These are phyloP conservation scores for Diarsia dahlii DNA, from an alignment of 2,888 invertebrate genomes.

Conservation along the genomic window DNA sequence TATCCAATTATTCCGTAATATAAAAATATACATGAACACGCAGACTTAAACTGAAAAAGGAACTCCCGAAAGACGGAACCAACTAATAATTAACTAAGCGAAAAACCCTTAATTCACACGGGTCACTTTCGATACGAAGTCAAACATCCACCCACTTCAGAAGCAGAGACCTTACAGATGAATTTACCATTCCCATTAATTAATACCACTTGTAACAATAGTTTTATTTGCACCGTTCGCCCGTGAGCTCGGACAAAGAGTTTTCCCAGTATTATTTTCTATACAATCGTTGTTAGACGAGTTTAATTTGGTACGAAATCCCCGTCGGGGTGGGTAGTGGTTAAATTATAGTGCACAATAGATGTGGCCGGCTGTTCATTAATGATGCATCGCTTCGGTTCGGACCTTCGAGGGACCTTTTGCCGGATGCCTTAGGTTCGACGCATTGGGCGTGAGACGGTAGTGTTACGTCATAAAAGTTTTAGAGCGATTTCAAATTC, in stretches of 20 bases:
- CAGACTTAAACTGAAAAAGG: not conserved
- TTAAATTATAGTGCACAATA: constrained; percentile 90
- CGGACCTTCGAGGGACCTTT: constrained; percentile 82
- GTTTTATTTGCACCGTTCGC: constrained; percentile 82
- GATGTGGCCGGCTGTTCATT: constrained; percentile 83
- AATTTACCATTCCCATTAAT: constrained; percentile 84
- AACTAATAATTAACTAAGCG: constrained; percentile 22
- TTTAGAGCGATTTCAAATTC: constrained; percentile 50
- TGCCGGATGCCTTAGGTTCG: constrained; percentile 78
- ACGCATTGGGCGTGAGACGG: constrained; percentile 65
- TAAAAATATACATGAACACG: not conserved
- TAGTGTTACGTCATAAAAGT: constrained; percentile 53
- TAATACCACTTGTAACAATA: constrained; percentile 83
- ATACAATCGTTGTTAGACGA: constrained; percentile 79
- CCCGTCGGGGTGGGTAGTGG: constrained; percentile 78
- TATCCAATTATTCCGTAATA: not conserved
- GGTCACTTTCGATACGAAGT: constrained; percentile 63
- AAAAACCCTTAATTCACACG: constrained; percentile 40
- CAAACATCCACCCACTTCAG: constrained; percentile 61
- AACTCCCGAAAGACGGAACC: constrained; percentile 13
- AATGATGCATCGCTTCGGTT: constrained; percentile 84
- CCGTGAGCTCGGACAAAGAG: constrained; percentile 80
- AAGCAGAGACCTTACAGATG: constrained; percentile 73
- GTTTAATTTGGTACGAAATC: constrained; percentile 82
- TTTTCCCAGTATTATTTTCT: constrained; percentile 82